phyloP scores from a whole-genome alignment of 1,140 invertebrate species.

The Whitmania pigra region DNA sequence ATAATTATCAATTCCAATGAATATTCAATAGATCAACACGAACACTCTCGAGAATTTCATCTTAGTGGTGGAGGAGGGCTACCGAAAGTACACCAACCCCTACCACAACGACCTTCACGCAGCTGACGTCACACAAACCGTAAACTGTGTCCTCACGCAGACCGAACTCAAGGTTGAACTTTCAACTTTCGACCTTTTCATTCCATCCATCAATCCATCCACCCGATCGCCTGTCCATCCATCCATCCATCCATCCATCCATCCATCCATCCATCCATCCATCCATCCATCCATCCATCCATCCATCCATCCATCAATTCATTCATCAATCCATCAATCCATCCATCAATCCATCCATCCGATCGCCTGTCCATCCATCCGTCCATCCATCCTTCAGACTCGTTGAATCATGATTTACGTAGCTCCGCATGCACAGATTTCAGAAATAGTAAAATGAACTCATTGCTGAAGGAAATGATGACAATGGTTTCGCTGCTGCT shows the following conservation, averaged over 20 bases:
- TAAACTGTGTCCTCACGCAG: constrained; percentile 49
- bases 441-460: too few species aligned
- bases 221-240: background rate
- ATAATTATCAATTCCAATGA: background rate
- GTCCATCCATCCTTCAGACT: too few species aligned
- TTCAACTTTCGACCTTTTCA: too few species aligned
- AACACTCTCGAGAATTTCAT: constrained; percentile 44
- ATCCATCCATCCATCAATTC: background rate
- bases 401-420: too few species aligned
- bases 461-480: too few species aligned
- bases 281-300: background rate
- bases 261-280: background rate
- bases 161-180: constrained; percentile 1
- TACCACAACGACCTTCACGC: constrained; percentile 47
- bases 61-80: constrained; percentile 43
- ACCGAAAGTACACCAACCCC: constrained; percentile 49
- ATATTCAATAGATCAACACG: constrained; percentile 15
- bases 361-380: background rate
- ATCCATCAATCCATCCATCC: background rate
- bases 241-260: background rate
- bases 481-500: too few species aligned
- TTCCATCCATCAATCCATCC: background rate
- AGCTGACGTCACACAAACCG: constrained; percentile 47
- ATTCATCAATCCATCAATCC: too few species aligned
- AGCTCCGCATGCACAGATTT: too few species aligned